Evolutionary conservation across 30 jellyfish, hydroid and myxozoan species (phyloP), one percentile per base, ranked within the genome.

Genomic region (Phacellophora camtschatica): DNA sequence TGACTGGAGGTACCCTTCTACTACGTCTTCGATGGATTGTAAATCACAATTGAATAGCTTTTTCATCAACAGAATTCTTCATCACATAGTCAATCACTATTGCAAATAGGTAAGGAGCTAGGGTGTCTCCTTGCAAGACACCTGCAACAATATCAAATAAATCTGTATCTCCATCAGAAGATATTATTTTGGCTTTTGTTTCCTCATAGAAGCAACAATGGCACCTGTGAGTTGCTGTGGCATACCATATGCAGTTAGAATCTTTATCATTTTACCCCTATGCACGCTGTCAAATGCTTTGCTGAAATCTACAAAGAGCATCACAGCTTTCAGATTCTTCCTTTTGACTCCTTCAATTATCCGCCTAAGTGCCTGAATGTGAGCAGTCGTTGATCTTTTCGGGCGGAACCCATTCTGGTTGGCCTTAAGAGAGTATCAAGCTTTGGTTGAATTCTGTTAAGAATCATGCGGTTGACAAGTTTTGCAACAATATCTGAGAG

Each of bases 61-160:
- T n/a, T n/a, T 27, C 67, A 9, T 53, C 67, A 6, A 53, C 10
- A 8, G 76, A 15, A 5, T 28, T 7, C 16, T 25, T 28, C 76
- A 62, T 62, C n/a, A 36, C 82, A 54, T 74, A 54, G 61, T 74
- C 87, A 7, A 74, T 8, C 18, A 28, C 25, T 13, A 74, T 74
- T 3, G 29, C 61, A 25, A 74, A 74, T 9, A 74, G 66, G 41
- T 10, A 74, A 5, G 82, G 87, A n/a, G 87, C 87, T 39, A 54
- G n/a, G 56, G 87, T 74, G 70, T 74, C 87, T 20, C 87, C 87
- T 74, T 74, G 87, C n/a, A n/a, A n/a, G n/a, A n/a, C n/a, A n/a
- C n/a, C n/a, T n/a, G n/a, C n/a, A n/a, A n/a, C n/a, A n/a, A 74
- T 74, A 11, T 50, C 45, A 32, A 49, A 74, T 7, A 5, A 20